phyloP scores from a whole-genome alignment of 2,113 vertebrate species.

The Menura novaehollandiae region DNA sequence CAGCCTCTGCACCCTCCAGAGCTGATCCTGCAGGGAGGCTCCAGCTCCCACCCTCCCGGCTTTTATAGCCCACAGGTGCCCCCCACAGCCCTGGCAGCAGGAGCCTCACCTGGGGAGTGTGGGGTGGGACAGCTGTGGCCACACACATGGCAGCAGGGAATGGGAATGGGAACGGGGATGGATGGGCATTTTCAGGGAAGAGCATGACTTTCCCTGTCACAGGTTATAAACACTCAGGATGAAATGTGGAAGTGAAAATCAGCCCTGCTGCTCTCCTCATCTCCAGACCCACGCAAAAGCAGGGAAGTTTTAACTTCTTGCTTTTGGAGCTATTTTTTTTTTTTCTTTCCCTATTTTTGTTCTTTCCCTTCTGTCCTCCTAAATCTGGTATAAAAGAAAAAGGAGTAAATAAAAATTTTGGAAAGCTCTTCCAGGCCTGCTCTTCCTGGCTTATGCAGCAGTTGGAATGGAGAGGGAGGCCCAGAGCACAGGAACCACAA shows the following conservation, averaged over 20 bases:
- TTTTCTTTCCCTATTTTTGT: not conserved
- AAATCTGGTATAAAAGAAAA: not conserved
- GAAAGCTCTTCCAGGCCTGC: not conserved
- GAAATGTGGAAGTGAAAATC: not conserved
- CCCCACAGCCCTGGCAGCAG: fast-evolving
- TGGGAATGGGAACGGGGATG: not conserved
- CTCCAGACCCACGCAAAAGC: not conserved
- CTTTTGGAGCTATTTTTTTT: not conserved
- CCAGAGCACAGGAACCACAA: not conserved
- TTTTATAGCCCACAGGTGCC: not conserved
- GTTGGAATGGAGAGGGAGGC: not conserved
- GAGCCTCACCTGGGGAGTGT: not conserved
- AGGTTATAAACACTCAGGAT: not conserved
- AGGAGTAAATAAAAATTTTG: not conserved
- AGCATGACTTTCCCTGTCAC: not conserved
- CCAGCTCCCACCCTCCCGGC: fast-evolving
- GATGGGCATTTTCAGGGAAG: not conserved
- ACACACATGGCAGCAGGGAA: not conserved
- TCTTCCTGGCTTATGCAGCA: not conserved
- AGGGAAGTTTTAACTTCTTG: not conserved
- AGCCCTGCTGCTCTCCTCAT: not conserved
- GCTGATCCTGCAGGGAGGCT: fast-evolving
- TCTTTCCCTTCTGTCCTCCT: not conserved
- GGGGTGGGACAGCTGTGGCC: not conserved
- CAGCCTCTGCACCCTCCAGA: not conserved